Conservation (phyloP, 2,888 invertebrate species). For the Lasioglossum morio region DNA sequence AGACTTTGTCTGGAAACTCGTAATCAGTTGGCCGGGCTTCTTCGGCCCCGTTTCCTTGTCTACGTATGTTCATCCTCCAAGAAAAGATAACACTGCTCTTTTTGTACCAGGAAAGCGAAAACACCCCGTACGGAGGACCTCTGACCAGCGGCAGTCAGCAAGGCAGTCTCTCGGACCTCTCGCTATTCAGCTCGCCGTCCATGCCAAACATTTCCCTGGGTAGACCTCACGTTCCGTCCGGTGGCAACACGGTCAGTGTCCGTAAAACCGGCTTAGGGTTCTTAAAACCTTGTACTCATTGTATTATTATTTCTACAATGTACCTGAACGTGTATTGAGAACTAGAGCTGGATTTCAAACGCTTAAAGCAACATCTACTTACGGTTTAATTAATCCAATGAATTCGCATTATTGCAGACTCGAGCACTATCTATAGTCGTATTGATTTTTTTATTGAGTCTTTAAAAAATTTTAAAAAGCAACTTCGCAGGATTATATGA, state of each 20-base stretch:
- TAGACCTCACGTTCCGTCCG: slow-evolving; percentile 88
- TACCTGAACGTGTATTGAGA: no score
- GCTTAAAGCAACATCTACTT: no score
- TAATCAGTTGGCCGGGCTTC: not conserved
- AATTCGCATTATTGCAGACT: no score
- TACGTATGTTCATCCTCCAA: not conserved
- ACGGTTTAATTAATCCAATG: no score
- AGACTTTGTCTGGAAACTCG: not conserved
- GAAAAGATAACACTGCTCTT: not conserved
- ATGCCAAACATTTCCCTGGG: slow-evolving; percentile 98
- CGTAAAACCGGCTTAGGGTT: not conserved
- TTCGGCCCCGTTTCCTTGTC: not conserved
- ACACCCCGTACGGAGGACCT: slow-evolving; percentile 86
- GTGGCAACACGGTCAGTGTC: slow-evolving; percentile 80
- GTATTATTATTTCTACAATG: no score
- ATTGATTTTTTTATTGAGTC: no score
- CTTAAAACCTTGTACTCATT: no score
- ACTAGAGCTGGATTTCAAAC: no score
- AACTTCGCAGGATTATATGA: no score
- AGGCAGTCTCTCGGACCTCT: slow-evolving; percentile 90
- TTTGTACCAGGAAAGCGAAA: slow-evolving; percentile 89
- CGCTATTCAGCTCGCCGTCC: slow-evolving; percentile 97
- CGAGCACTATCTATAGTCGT: no score
- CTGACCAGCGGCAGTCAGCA: slow-evolving; percentile 86
- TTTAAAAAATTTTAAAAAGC: no score